Evolutionary conservation across 2,797 vertebrate species (phyloP), one percentile per base, ranked within the genome.

Genomic region (Phrynocephalus forsythii): DNA sequence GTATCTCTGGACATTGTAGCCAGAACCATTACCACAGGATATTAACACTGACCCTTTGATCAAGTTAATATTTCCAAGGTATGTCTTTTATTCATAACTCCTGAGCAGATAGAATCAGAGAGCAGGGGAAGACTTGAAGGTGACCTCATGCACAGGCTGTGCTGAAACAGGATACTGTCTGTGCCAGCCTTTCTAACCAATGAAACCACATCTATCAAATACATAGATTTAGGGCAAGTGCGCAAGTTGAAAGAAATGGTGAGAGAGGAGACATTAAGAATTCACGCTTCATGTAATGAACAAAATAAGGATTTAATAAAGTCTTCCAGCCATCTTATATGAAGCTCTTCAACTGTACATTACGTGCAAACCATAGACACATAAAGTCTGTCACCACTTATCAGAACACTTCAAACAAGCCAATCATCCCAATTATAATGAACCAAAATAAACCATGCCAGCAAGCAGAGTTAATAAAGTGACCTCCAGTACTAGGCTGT

Each of bases 31-130:
- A 18, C 69, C n/a, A 83, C 48, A 68, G 72, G 63, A 83, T 68
- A 83, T 87, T 76, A 78, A 69, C 9, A 38, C 56, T 78, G 80
- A 87, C 24, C 44, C 48, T 83, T 24, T 69, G 72, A 78, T 77
- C 67, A 83, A 83, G 78, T 87, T 83, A 87, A 83, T 78, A 69
- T 69, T 44, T 83, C 73, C 69, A 6, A 10, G 4, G 11, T 76
- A 60, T 67, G 71, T 33, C n/a, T 69, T 75, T 28, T 75, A 63
- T 11, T 63, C 20, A 76, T 87, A 75, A 81, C 33, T 73, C 56
- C 68, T 63, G 79, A 48, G 44, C 38, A 48, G 6, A 66, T 8
- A 72, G 9, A 60, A 79, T 72, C 13, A 60, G 10, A 44, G 38
- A 87, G 63, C 16, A 30, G 44, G 28, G 28, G 18, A 52, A 33